Evolutionary conservation across 2,888 invertebrate species (phyloP).

Genomic region (Orthosia incerta): DNA sequence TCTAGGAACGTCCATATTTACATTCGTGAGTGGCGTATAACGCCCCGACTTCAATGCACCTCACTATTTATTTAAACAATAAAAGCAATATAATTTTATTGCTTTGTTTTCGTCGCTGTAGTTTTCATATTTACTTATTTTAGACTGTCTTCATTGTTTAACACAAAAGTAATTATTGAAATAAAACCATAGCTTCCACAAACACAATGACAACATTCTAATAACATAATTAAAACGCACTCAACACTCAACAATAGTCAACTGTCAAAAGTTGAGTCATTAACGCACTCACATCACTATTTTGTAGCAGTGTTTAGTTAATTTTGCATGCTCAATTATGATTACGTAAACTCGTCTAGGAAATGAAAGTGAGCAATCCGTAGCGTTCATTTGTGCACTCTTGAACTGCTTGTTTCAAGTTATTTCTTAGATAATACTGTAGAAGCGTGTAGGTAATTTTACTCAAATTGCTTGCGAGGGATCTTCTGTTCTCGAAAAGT

Average conservation of each 20-base stretch:
- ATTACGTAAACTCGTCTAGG: conserved; percentile 77
- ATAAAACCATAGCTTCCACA: neutral
- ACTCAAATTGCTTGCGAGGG: conserved; percentile 33
- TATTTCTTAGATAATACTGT: conserved; percentile 53
- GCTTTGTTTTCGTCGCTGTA: neutral
- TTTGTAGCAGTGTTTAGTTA: conserved; percentile 52
- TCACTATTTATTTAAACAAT: too few species aligned
- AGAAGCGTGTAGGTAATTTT: conserved; percentile 41
- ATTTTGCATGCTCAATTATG: conserved; percentile 66
- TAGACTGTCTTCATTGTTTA: neutral
- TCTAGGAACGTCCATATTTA: too few species aligned
- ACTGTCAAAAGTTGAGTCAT: conserved; percentile 18
- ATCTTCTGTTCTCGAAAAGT: conserved; percentile 13
- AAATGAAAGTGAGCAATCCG: conserved; percentile 76
- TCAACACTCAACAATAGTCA: neutral
- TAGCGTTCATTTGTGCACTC: conserved; percentile 65
- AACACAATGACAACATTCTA: neutral
- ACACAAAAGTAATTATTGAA: neutral
- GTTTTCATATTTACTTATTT: neutral
- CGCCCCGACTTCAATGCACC: too few species aligned
- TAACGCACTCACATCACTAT: conserved; percentile 25
- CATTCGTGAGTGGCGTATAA: too few species aligned
- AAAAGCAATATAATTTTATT: too few species aligned
- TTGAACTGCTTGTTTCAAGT: conserved; percentile 60
- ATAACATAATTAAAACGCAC: neutral